Evolutionary conservation across 2,113 vertebrate genomes (phyloP).

Genomic region (Chrysemys picta): DNA sequence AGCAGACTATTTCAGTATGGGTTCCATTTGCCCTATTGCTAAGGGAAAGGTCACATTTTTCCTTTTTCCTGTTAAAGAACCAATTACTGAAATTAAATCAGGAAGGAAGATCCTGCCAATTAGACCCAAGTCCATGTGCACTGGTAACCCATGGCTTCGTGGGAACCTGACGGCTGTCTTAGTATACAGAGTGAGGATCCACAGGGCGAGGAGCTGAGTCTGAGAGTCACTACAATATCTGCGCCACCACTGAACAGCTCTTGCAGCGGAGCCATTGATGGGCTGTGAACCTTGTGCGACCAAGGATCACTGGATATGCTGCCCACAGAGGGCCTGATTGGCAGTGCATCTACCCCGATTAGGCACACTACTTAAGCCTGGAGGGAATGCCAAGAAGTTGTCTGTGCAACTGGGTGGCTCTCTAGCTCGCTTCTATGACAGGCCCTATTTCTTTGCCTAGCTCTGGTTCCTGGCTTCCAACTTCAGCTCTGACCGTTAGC

Average conservation of each 20-base stretch:
- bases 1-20: background rate
- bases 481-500: background rate
- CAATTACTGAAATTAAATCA: background rate
- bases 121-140: background rate
- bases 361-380: background rate
- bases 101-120: background rate
- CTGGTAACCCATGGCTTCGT: background rate
- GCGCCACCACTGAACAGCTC: background rate
- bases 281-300: background rate
- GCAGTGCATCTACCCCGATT: background rate
- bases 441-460: background rate
- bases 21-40: background rate
- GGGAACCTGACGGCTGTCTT: background rate
- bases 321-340: background rate
- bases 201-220: background rate
- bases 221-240: background rate
- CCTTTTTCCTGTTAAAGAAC: background rate
- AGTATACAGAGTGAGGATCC: background rate
- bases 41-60: background rate
- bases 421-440: background rate
- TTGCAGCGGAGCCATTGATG: background rate
- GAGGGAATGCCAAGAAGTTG: background rate
- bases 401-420: background rate
- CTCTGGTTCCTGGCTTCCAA: background rate
- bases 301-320: background rate